These are phyloP conservation scores for Allolobophora icterica DNA, from an alignment of 2,888 invertebrate genomes.

Conservation along the genomic window DNA sequence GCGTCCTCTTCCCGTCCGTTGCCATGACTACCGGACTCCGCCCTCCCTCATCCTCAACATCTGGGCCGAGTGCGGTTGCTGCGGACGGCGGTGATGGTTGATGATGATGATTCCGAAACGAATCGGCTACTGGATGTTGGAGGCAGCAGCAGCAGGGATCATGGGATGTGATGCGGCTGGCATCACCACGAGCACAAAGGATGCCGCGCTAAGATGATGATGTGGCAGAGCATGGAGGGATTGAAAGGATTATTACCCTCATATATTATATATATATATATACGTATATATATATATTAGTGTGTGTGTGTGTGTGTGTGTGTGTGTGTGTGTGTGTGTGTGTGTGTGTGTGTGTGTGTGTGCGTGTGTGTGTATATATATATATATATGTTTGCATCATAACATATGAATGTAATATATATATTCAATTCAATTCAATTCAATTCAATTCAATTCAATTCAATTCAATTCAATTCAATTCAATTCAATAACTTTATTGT, in stretches of 20 bases:
- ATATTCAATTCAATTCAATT: too few species aligned
- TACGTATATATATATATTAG: not conserved
- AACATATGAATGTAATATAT: too few species aligned
- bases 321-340: too few species aligned
- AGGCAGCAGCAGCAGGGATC: constrained; percentile 11
- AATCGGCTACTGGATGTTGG: not conserved
- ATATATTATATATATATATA: not conserved
- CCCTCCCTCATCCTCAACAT: not conserved
- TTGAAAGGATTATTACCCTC: not conserved
- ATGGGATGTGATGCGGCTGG: not conserved
- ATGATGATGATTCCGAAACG: not conserved
- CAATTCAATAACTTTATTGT: too few species aligned
- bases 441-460: too few species aligned
- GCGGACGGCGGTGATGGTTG: not conserved
- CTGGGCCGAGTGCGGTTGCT: not conserved
- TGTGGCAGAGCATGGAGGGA: not conserved
- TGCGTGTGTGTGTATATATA: too few species aligned
- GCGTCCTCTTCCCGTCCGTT: not conserved
- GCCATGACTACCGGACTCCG: not conserved
- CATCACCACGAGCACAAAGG: not conserved
- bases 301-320: not conserved
- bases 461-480: too few species aligned
- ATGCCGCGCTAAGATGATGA: not conserved
- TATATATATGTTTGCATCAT: too few species aligned
- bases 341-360: too few species aligned